phyloP scores from a whole-genome alignment of 2,888 invertebrate genomes.

The Morpho achilles region DNA sequence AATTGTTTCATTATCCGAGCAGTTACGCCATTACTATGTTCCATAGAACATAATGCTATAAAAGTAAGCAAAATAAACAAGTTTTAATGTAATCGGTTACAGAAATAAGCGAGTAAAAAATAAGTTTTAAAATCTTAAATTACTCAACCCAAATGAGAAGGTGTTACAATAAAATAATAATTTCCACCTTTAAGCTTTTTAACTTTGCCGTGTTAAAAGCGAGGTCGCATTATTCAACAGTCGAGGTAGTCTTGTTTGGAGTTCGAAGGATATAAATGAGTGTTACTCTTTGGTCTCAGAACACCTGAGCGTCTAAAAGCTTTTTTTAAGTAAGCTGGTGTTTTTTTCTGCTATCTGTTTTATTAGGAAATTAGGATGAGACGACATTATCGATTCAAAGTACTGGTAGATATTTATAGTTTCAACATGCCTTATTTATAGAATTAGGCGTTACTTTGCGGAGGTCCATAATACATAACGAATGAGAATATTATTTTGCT shows the following conservation, averaged over 20 bases:
- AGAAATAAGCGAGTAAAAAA: not conserved
- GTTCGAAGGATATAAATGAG: slow-evolving; percentile 26
- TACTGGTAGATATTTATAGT: too few species aligned
- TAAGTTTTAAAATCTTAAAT: not conserved
- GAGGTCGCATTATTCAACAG: slow-evolving; percentile 22
- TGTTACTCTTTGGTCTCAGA: slow-evolving; percentile 24
- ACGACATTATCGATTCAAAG: too few species aligned
- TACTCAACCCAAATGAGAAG: not conserved
- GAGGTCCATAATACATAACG: too few species aligned
- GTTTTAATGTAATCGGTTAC: too few species aligned
- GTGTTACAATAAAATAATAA: not conserved
- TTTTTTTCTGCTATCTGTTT: too few species aligned
- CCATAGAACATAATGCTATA: too few species aligned
- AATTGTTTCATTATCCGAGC: too few species aligned
- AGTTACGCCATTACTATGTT: too few species aligned
- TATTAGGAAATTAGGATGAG: not conserved
- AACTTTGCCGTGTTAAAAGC: slow-evolving; percentile 11
- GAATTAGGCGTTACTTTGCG: too few species aligned
- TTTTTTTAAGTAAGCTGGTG: slow-evolving; percentile 13
- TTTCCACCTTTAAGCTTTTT: slow-evolving; percentile 9
- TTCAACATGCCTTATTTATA: too few species aligned
- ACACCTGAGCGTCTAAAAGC: slow-evolving; percentile 28
- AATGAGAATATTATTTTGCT: too few species aligned
- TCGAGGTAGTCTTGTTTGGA: slow-evolving; percentile 21
- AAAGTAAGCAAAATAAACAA: too few species aligned